Conservation (phyloP, 2,113 vertebrate genomes). For the Seriola dumerili region DNA sequence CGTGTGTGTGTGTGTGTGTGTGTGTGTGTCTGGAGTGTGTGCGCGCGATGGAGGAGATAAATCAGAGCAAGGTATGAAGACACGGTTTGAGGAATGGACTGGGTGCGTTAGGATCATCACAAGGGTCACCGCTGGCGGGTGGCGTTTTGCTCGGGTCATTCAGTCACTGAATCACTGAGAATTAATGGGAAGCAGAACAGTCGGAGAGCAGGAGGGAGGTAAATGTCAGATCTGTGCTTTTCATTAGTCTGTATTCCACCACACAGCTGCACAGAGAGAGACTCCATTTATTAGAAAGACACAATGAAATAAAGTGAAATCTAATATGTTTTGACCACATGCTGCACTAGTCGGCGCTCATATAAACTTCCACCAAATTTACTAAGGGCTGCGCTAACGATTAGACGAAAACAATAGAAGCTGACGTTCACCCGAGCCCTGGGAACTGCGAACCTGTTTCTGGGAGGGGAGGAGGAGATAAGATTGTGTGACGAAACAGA, state of each 20-base stretch:
- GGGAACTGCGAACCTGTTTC: not conserved
- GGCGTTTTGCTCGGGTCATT: constrained; percentile 38
- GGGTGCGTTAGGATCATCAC: constrained; percentile 29
- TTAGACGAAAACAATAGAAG: not conserved
- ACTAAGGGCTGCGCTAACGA: not conserved
- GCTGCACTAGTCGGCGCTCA: not conserved
- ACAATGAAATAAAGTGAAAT: not conserved
- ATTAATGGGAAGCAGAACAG: constrained; percentile 43
- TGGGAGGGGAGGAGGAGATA: not conserved
- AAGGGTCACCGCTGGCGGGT: constrained; percentile 39
- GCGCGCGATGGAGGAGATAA: constrained; percentile 35
- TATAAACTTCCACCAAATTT: not conserved
- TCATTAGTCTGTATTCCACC: not conserved
- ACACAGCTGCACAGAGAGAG: not conserved
- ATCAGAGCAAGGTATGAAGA: constrained; percentile 37
- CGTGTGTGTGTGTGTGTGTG: constrained; percentile 16
- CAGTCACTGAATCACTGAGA: constrained; percentile 48
- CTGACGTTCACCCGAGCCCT: not conserved
- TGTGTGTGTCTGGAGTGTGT: not conserved
- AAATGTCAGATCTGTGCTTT: constrained; percentile 47
- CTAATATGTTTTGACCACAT: not conserved
- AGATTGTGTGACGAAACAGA: not conserved
- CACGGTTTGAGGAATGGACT: constrained; percentile 40
- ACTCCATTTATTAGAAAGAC: not conserved
- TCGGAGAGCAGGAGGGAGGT: constrained; percentile 29